These are phyloP conservation scores for Adelphocoris suturalis DNA, from an alignment of 2,888 invertebrate species.

Conservation along the genomic window DNA sequence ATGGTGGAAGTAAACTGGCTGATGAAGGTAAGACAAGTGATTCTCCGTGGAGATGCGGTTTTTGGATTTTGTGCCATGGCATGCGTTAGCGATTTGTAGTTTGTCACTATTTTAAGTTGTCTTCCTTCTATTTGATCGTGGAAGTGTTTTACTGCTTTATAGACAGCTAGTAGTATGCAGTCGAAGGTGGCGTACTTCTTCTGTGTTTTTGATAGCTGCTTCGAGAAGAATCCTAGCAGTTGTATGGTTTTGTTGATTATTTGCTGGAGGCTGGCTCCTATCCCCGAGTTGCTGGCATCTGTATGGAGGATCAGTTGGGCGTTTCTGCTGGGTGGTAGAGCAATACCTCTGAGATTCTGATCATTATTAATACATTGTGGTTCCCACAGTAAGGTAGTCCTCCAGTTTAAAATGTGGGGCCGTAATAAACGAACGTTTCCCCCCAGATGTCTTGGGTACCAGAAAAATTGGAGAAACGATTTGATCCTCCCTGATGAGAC, in stretches of 20 bases:
- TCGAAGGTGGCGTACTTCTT: conserved; percentile 59
- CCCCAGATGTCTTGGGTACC: too few relatives aligned
- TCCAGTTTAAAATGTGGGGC: too few relatives aligned
- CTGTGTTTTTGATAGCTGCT: conserved; percentile 60
- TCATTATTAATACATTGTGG: too few relatives aligned
- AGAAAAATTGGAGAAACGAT: too few relatives aligned
- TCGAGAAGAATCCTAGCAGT: conserved; percentile 74
- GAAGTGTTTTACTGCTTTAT: conserved; percentile 65
- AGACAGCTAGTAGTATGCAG: conserved; percentile 70
- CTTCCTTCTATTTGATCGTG: conserved; percentile 69
- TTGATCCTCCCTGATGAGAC: too few relatives aligned
- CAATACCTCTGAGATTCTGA: too few relatives aligned
- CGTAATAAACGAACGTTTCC: too few relatives aligned
- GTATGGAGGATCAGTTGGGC: not conserved
- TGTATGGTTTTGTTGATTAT: not conserved
- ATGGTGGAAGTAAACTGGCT: conserved; percentile 65
- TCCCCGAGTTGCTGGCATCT: not conserved
- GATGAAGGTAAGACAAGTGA: conserved; percentile 59
- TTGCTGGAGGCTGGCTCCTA: not conserved
- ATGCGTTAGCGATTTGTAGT: conserved; percentile 71
- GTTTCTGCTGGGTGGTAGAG: not conserved
- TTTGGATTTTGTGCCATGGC: conserved; percentile 12
- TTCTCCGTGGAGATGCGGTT: conserved; percentile 32
- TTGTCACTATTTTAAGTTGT: conserved; percentile 62
- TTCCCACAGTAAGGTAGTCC: too few relatives aligned